These are phyloP conservation scores for Amblyteles armatorius DNA, from an alignment of 2,888 invertebrate species.

Conservation along the genomic window DNA sequence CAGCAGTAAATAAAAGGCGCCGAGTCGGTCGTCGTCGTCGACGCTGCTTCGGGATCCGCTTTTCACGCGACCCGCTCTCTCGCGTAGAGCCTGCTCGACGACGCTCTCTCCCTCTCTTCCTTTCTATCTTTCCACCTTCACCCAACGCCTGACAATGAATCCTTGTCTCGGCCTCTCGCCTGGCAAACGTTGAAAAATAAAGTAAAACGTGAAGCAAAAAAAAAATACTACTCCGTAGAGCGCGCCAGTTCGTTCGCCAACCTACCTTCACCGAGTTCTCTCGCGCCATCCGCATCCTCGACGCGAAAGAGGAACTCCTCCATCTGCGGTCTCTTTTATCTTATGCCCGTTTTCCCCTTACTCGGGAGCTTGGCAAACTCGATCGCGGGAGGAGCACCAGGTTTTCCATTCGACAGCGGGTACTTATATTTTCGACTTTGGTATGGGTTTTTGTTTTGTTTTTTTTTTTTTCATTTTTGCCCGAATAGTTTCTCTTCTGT, in stretches of 20 bases:
- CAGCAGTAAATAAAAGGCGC: constrained; percentile 69
- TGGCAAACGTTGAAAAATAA: constrained; percentile 50
- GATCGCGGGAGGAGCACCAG: constrained; percentile 32
- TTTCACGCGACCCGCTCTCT: constrained; percentile 48
- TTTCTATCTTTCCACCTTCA: constrained; percentile 1
- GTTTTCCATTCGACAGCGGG: constrained; percentile 57
- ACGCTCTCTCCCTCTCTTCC: constrained; percentile 38
- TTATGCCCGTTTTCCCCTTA: constrained; percentile 55
- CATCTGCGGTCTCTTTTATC: constrained; percentile 67
- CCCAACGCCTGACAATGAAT: constrained; percentile 68
- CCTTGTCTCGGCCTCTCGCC: constrained; percentile 56
- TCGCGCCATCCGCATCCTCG: constrained; percentile 30
- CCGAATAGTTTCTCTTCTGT: not conserved
- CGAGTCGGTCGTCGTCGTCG: constrained; percentile 62
- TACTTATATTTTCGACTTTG: constrained; percentile 70
- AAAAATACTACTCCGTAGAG: constrained; percentile 33
- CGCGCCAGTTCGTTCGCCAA: constrained; percentile 41
- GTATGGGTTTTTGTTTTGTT: constrained; percentile 57
- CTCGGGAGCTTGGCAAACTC: constrained; percentile 38
- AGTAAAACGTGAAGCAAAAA: constrained; percentile 52
- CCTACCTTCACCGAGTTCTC: constrained; percentile 41
- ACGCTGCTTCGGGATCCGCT: constrained; percentile 41
- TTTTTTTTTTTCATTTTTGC: not conserved
- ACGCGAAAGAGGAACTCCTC: constrained; percentile 62
- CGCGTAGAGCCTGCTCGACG: not conserved